A percentile compares a stretch with the other conserved stretches of the same genome.
Conservation (phyloP, 2,888 invertebrate species). For the Amblyjoppa proteus region DNA sequence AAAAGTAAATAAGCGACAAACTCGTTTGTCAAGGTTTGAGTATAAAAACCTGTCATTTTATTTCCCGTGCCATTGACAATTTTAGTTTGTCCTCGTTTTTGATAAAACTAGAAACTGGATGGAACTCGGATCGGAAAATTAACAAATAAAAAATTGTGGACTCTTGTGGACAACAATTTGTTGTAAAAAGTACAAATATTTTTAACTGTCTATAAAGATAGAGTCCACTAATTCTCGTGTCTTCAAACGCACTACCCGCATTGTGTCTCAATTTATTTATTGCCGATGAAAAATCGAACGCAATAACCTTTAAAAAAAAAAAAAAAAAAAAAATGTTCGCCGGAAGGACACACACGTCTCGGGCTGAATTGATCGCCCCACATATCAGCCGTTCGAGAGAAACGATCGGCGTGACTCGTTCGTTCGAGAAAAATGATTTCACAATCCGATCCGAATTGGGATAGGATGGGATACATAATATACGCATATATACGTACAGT, state of each 20-base stretch:
- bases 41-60: too few relatives aligned
- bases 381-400: slow-evolving; percentile 46
- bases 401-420: slow-evolving; percentile 64
- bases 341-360: not conserved
- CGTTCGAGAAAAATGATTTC: slow-evolving; percentile 64
- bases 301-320: not conserved
- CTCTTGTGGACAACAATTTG: too few relatives aligned
- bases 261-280: not conserved
- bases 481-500: slow-evolving; percentile 31
- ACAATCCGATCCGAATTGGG: slow-evolving; percentile 31
- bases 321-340: not conserved
- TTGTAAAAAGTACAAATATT: too few relatives aligned
- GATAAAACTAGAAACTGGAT: too few relatives aligned
- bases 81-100: too few relatives aligned
- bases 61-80: too few relatives aligned
- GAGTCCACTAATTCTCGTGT: not conserved
- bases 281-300: not conserved
- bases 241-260: not conserved
- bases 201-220: not conserved
- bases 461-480: slow-evolving; percentile 34
- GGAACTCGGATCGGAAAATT: too few relatives aligned
- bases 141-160: too few relatives aligned
- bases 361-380: slow-evolving; percentile 37
- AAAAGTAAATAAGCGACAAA: too few relatives aligned
- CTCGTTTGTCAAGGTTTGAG: too few relatives aligned